phyloP scores from a whole-genome alignment of 2,888 invertebrate genomes.

The Phorcus lineatus region DNA sequence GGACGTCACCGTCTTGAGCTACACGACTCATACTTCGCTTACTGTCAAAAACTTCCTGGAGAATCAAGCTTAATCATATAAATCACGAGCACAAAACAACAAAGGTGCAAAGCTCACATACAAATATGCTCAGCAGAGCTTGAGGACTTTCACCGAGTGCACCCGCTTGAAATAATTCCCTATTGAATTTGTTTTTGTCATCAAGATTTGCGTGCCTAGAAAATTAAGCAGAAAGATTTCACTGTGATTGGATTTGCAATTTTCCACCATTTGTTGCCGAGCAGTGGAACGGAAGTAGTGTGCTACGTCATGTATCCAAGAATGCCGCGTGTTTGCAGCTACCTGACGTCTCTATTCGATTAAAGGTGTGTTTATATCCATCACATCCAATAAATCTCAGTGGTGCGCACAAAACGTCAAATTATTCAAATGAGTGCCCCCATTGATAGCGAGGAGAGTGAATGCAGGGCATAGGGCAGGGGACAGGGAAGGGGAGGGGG shows the following conservation, averaged over 20 bases:
- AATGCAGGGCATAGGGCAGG: neutral
- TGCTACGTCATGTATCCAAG: neutral
- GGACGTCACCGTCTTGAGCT: neutral
- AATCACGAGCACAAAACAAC: neutral
- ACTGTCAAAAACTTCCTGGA: neutral
- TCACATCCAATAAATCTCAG: neutral
- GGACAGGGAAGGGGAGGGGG: neutral
- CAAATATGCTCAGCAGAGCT: neutral
- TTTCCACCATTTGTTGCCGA: conserved; percentile 8
- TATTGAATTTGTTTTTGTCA: conserved; percentile 15
- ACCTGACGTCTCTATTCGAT: neutral
- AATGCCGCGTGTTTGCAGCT: neutral
- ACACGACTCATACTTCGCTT: neutral
- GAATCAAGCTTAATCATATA: conserved; percentile 1
- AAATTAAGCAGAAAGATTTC: neutral
- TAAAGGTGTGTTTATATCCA: neutral
- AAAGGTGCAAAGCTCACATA: neutral
- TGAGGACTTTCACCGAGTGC: neutral
- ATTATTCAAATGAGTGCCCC: neutral
- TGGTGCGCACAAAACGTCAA: neutral
- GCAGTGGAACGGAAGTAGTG: neutral
- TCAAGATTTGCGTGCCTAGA: conserved; percentile 5
- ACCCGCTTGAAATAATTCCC: conserved; percentile 1
- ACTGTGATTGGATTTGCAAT: conserved; percentile 13
- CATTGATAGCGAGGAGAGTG: neutral